A percentile compares a stretch with the other conserved stretches of the same genome.
Evolutionary conservation across 2,797 vertebrate species (phyloP).

Genomic region (Picus viridis): DNA sequence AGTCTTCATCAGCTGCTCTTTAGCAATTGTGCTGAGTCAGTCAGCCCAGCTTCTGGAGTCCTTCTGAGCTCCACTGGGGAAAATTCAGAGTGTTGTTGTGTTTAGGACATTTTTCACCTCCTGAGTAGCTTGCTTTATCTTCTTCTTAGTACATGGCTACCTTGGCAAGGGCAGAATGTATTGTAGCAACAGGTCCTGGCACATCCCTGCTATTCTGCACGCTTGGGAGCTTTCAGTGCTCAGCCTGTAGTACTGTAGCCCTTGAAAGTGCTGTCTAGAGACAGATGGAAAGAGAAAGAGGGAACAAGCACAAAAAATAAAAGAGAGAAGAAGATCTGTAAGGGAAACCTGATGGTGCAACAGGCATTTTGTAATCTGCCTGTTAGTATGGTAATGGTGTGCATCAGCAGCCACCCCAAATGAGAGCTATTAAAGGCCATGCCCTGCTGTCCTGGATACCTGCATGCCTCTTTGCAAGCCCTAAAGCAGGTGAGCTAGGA

Average conservation of each 20-base stretch:
- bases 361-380: background rate
- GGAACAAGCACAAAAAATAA: background rate
- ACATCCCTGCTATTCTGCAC: background rate
- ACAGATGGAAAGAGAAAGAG: background rate
- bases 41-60: background rate
- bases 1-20: background rate
- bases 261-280: background rate
- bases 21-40: background rate
- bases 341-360: background rate
- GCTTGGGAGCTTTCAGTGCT: background rate
- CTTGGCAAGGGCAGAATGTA: background rate
- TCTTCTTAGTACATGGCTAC: background rate
- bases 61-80: background rate
- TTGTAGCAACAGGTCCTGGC: background rate
- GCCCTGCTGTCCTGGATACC: background rate
- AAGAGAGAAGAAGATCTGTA: background rate
- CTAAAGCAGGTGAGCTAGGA: background rate
- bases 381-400: rapidly evolving
- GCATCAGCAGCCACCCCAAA: background rate
- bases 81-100: background rate
- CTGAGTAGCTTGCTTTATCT: background rate
- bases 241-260: background rate
- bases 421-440: background rate
- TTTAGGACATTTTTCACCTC: background rate
- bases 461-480: background rate